Percentiles rank a stretch among this genome's conserved stretches.
phyloP scores from a whole-genome alignment of 2,797 vertebrate genomes.

The Platyrinchus mystaceus region DNA sequence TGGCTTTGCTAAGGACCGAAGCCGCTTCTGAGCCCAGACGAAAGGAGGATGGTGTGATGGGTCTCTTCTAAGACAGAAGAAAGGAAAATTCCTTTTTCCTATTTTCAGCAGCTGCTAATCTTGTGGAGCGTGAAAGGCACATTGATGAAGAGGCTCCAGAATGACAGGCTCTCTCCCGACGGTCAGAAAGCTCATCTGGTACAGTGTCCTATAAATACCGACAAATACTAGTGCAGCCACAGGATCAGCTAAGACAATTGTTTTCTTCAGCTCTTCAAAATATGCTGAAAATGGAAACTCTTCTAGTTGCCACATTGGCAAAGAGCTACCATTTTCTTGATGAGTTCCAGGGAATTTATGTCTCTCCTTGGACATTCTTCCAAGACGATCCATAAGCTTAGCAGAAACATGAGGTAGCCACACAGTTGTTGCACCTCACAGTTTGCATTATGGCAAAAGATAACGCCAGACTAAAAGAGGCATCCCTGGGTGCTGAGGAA shows the following conservation, averaged over 20 bases:
- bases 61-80: conserved; percentile 20
- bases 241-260: neutral
- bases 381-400: fast-evolving
- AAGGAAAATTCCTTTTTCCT: conserved; percentile 42
- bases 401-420: neutral
- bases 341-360: neutral
- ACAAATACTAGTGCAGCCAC: neutral
- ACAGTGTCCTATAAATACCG: neutral
- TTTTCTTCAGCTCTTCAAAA: neutral
- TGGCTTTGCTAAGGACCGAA: neutral
- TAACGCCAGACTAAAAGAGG: neutral
- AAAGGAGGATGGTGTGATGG: neutral
- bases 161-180: neutral
- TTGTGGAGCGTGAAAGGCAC: conserved; percentile 60
- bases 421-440: neutral
- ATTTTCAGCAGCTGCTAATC: conserved; percentile 23
- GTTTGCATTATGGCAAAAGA: neutral
- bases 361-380: neutral
- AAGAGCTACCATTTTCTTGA: neutral
- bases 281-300: neutral
- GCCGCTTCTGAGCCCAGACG: neutral
- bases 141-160: conserved; percentile 30
- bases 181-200: neutral
- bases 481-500: neutral
- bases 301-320: neutral